Conservation (phyloP, 2,888 invertebrate genomes). For the Agapostemon virescens region DNA sequence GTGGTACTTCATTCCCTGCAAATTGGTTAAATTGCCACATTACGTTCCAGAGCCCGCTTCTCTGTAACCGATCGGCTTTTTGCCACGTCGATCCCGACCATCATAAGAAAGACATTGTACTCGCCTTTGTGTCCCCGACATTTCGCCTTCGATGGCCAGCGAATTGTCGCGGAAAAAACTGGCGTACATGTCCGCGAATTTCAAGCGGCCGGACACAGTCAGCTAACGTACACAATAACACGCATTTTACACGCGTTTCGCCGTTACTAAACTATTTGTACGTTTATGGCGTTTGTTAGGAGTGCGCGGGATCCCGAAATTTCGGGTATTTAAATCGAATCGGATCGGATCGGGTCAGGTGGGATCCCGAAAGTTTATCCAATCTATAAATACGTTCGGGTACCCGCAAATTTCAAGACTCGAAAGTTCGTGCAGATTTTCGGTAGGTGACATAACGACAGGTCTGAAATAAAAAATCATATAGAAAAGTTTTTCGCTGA, state of each 20-base stretch:
- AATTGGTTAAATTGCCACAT: conserved; percentile 57
- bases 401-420: too few species aligned
- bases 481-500: too few species aligned
- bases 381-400: too few species aligned
- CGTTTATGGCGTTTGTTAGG: not conserved
- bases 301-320: too few species aligned
- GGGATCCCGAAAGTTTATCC: too few species aligned
- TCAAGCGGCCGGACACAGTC: not conserved
- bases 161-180: conserved; percentile 18
- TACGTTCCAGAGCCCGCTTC: conserved; percentile 51
- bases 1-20: conserved; percentile 45
- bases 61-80: conserved; percentile 54
- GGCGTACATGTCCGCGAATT: not conserved
- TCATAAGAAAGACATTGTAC: conserved; percentile 57
- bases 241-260: not conserved
- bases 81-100: conserved; percentile 19
- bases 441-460: too few species aligned
- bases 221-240: not conserved
- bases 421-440: too few species aligned
- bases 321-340: too few species aligned
- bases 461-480: too few species aligned
- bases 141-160: conserved; percentile 7
- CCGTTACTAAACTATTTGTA: not conserved
- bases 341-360: too few species aligned
- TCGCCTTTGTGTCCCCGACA: conserved; percentile 14